Conservation (phyloP, 2,113 vertebrate species). For the Psittacula cyanocephala region DNA sequence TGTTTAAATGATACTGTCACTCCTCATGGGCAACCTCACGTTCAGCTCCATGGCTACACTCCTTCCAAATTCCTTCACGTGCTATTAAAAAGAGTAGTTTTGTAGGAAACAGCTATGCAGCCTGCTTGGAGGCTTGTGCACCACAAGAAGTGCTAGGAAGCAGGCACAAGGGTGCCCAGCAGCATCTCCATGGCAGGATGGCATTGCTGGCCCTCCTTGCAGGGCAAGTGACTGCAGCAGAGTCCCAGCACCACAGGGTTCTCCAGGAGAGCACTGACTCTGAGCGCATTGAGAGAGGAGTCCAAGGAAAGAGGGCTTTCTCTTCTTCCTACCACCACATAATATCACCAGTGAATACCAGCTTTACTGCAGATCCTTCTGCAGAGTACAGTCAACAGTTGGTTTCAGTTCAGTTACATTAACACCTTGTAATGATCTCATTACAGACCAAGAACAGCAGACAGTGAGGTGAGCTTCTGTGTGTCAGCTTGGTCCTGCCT, state of each 20-base stretch:
- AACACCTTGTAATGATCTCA: not conserved
- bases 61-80: not conserved
- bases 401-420: not conserved
- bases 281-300: not conserved
- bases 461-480: fast-evolving
- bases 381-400: not conserved
- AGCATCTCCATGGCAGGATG: not conserved
- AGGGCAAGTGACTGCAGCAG: not conserved
- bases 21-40: not conserved
- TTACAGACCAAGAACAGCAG: not conserved
- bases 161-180: not conserved
- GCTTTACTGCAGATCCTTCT: not conserved
- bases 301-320: not conserved
- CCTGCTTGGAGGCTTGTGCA: not conserved
- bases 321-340: not conserved
- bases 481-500: not conserved
- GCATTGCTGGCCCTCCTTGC: not conserved
- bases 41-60: not conserved
- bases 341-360: not conserved
- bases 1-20: not conserved
- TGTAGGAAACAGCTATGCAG: not conserved
- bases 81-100: not conserved
- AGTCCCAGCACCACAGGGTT: not conserved
- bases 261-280: not conserved
- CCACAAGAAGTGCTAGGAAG: not conserved